These are phyloP conservation scores for Isurus oxyrinchus DNA, from an alignment of 2,113 vertebrate species.

Conservation along the genomic window DNA sequence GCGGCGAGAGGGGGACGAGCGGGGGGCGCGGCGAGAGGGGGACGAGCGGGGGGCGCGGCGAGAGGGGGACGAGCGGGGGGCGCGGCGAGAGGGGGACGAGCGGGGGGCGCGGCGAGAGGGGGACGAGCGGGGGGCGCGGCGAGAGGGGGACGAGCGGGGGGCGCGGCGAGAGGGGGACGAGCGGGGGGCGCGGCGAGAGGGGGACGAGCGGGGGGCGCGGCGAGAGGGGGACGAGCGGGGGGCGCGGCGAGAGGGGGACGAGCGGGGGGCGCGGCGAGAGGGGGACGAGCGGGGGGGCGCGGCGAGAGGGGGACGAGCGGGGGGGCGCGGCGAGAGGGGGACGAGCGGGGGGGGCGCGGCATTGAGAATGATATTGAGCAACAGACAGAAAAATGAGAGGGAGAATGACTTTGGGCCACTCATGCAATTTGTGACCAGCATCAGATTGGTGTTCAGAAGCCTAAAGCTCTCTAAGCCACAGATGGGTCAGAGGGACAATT, in stretches of 20 bases:
- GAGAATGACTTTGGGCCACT: neutral
- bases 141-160: too few relatives aligned
- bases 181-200: neutral
- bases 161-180: neutral
- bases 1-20: too few relatives aligned
- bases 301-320: neutral
- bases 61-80: too few relatives aligned
- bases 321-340: neutral
- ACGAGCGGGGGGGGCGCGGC: neutral
- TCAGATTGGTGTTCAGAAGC: neutral
- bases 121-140: too few relatives aligned
- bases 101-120: too few relatives aligned
- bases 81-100: too few relatives aligned
- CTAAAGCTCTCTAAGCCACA: neutral
- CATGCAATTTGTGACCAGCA: neutral
- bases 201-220: too few relatives aligned
- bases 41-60: neutral
- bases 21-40: neutral
- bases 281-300: too few relatives aligned
- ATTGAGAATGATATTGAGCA: neutral
- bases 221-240: too few relatives aligned
- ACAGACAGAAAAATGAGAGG: neutral
- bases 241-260: too few relatives aligned
- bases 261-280: too few relatives aligned
- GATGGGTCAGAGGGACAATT: neutral